Base-by-base conservation (phyloP, 1,140 invertebrate species). In the Ceratina japonica region DNA sequence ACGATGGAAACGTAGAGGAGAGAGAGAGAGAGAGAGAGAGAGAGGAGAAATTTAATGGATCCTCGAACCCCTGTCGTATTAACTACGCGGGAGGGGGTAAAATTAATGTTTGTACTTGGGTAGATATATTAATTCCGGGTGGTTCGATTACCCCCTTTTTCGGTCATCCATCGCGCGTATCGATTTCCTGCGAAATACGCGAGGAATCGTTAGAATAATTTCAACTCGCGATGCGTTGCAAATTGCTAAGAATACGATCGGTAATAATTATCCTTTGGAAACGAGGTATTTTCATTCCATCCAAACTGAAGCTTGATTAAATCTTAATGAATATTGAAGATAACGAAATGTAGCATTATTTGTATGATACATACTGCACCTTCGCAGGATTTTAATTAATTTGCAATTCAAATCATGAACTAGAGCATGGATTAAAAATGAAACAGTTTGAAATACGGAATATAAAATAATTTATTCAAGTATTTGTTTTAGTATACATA, bases 21-120 rank as follows among this genome's bases (percentile, higher is more conserved):
- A n/a, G n/a, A n/a, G n/a, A n/a, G n/a, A n/a, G n/a, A n/a, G n/a
- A n/a, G n/a, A n/a, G n/a, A n/a, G n/a, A n/a, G n/a, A 12, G 20
- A 31, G n/a, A 7, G 54, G 0, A 2, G n/a, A 16, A 18, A 1
- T 71, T 72, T 72, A n/a, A 51, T 51, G 22, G 37, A 27, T 66
- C 54, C 7, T 44, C 31, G 16, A 49, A 44, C 37, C 12, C 73
- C 49, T 68, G 44, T 54, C 8, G 27, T 37, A 22, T 59, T 59
- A 75, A 75, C 31, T 44, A 3, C 1, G 8, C 12, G 5, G 51
- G 2, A 15, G 16, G 15, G 37, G 37, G 37, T 8, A 58, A 58
- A 44, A 59, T 64, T 65, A 49, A 65, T 75, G 65, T 75, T 75
- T 20, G 37, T 13, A n/a, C 7, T 68, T 49, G 7, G 1, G 3